These are phyloP conservation scores for Drosophila virilis DNA, from an alignment of 1,140 invertebrate genomes.

Conservation along the genomic window DNA sequence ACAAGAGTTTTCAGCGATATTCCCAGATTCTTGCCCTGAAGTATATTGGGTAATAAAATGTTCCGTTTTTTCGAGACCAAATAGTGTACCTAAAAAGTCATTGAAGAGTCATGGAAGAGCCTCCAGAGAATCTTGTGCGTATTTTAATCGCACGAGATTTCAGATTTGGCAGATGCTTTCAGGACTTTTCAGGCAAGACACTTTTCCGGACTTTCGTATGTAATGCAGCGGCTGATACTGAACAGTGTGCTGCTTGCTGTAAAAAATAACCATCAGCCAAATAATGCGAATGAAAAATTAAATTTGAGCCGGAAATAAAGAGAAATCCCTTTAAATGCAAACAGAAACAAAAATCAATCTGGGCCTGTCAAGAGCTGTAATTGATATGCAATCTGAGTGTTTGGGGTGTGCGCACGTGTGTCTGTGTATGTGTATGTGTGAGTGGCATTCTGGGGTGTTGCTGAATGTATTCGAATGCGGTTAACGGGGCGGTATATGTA, in stretches of 20 bases:
- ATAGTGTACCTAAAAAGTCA: too few relatives aligned
- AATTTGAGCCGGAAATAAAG: conserved; percentile 18
- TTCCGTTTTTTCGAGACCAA: too few relatives aligned
- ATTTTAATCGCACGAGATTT: too few relatives aligned
- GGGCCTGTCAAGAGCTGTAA: conserved; percentile 39
- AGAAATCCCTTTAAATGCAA: conserved; percentile 29
- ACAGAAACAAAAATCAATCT: conserved; percentile 61
- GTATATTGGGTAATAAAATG: too few relatives aligned
- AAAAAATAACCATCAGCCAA: neutral
- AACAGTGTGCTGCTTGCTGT: neutral
- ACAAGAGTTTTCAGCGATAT: too few relatives aligned
- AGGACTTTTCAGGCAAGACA: too few relatives aligned
- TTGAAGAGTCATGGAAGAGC: too few relatives aligned
- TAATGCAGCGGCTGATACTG: neutral
- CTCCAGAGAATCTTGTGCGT: too few relatives aligned
- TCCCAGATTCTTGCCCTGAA: too few relatives aligned
- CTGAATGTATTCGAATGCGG: conserved; percentile 33
- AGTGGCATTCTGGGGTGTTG: conserved; percentile 11
- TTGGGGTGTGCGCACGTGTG: conserved; percentile 1
- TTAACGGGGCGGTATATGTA: neutral
- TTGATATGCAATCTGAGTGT: conserved; percentile 52
- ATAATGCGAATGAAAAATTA: conserved; percentile 3
- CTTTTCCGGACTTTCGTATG: neutral
- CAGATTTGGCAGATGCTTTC: too few relatives aligned
- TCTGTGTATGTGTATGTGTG: conserved; percentile 6